Evolutionary conservation across 2,888 invertebrate species (phyloP), one percentile per base, ranked within the genome.

Genomic region (Ophion costatus): DNA sequence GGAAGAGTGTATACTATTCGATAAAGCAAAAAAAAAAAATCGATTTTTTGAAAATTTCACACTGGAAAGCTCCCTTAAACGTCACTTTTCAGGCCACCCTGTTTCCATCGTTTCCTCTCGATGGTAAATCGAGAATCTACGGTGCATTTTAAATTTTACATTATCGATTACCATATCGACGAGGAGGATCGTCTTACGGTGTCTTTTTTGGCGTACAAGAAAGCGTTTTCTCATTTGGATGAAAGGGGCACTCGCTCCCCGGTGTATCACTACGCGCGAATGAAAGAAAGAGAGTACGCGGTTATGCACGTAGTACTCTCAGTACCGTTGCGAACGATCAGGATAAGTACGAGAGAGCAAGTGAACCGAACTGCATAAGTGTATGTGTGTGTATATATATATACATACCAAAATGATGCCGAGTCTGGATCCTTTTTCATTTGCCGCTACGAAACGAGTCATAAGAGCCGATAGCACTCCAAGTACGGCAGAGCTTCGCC

Each of bases 231-330:
- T 82, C 75, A 42, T 69, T 70, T 70, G 59, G 59, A 69, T 24
- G 38, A 29, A 20, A 10, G 56, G 42, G 78, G 38, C 85, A 80
- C 86, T 85, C 83, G 86, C 77, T 75, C 77, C 42, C 75, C 67
- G 22, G 73, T 33, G 33, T 78, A 69, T 73, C 63, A 38, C 74
- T 59, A 71, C 80, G 42, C 45, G 76, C 77, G 80, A 73, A 81
- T 74, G 74, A 79, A 80, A 77, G 80, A 80, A 76, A 83, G 71
- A 80, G 71, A 66, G 82, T 77, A 78, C 87, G 85, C 87, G 86
- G 45, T 87, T 86, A 86, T 81, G 82, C 83, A 86, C 89, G 90
- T 90, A 90, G 90, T 91, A 91, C 90, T 89, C 90, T 90, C 84
- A 88, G 88, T 90, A 90, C 90, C 90, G 90, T 90, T 90, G 90